These are phyloP conservation scores for Dipodomys ordii DNA, from an alignment of 2,113 vertebrate species.

Conservation along the genomic window DNA sequence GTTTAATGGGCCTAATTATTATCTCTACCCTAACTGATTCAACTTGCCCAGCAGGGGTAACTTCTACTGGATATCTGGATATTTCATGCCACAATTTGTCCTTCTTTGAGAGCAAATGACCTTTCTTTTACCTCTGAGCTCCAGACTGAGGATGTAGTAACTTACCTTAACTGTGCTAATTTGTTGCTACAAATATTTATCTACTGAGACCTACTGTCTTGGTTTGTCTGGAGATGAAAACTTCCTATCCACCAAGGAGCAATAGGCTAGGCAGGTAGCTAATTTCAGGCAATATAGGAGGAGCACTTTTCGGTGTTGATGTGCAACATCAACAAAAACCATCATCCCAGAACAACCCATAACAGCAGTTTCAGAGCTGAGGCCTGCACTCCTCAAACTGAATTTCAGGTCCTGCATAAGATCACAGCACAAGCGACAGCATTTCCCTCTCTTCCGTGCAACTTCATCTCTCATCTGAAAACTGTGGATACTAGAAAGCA, in stretches of 20 bases:
- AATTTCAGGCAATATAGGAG: neutral
- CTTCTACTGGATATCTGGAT: neutral
- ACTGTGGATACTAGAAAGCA: slow-evolving; percentile 1
- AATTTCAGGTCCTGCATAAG: neutral
- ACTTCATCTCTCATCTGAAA: neutral
- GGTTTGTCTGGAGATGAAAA: neutral
- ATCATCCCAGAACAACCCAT: neutral
- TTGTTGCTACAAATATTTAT: neutral
- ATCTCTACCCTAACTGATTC: neutral
- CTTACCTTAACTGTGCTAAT: neutral
- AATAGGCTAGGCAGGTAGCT: neutral
- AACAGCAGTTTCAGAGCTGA: neutral
- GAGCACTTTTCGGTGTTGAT: neutral
- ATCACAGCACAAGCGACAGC: neutral
- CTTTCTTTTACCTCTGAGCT: slow-evolving; percentile 30
- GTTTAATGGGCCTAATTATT: neutral
- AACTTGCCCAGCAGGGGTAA: neutral
- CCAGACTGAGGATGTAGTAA: neutral
- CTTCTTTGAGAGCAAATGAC: neutral
- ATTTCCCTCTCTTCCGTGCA: neutral
- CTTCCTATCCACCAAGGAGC: neutral
- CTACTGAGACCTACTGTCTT: neutral
- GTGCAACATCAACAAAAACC: neutral
- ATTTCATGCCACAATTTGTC: neutral
- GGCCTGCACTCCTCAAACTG: neutral